Percentiles rank a stretch among this genome's conserved stretches.
Evolutionary conservation across 1,140 invertebrate species (phyloP).

Genomic region (Phymorhynchus buccinoides): DNA sequence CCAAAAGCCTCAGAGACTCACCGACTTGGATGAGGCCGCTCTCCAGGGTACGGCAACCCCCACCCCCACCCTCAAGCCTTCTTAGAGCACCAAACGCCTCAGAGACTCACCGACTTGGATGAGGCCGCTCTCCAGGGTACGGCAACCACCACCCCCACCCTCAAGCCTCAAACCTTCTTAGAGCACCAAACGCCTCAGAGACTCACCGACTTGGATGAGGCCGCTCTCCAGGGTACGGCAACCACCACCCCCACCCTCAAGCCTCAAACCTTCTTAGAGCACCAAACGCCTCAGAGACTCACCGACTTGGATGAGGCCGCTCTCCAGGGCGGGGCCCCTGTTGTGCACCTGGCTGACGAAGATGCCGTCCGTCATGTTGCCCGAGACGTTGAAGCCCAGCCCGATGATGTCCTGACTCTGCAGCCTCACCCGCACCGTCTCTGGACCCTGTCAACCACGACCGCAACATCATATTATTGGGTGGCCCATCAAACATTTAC

Average conservation of each 20-base stretch:
- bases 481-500: too few relatives aligned
- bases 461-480: too few relatives aligned
- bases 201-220: constrained; percentile 84
- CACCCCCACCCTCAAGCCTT: too few relatives aligned
- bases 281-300: constrained; percentile 50
- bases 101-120: too few relatives aligned
- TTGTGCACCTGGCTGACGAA: constrained; percentile 89
- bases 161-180: not conserved
- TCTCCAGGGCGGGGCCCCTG: constrained; percentile 89
- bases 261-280: not conserved
- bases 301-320: constrained; percentile 87
- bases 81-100: too few relatives aligned
- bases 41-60: too few relatives aligned
- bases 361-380: constrained; percentile 91
- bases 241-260: not conserved
- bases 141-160: too few relatives aligned
- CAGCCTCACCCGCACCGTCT: constrained; percentile 81
- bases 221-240: constrained; percentile 76
- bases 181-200: not conserved
- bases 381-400: constrained; percentile 90
- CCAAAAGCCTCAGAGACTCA: too few relatives aligned
- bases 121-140: too few relatives aligned
- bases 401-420: constrained; percentile 91
- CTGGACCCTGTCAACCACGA: constrained; percentile 71
- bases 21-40: too few relatives aligned